Percentiles rank a stretch among this genome's conserved stretches.
Evolutionary conservation across 2,113 vertebrate species (phyloP).

Genomic region (Fulica atra): DNA sequence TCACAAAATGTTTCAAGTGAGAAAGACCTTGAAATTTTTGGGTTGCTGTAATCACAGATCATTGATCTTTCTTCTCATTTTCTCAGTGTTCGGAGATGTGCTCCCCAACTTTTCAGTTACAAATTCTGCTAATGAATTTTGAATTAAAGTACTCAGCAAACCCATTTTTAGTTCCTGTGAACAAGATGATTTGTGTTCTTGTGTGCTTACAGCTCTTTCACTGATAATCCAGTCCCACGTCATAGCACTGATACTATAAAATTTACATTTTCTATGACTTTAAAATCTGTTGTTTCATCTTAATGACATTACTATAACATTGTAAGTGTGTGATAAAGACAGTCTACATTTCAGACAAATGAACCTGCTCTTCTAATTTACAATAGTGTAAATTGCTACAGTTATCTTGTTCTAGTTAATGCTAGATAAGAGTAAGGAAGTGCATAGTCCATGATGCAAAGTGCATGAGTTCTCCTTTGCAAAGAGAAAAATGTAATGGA

Average conservation of each 20-base stretch:
- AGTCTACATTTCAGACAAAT: background rate
- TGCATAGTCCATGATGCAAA: background rate
- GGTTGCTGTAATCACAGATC: background rate
- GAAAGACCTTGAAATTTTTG: background rate
- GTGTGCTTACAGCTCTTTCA: background rate
- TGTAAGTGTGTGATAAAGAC: background rate
- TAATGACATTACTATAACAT: background rate
- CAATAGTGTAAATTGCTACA: background rate
- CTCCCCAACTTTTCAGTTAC: background rate
- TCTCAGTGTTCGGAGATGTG: slow-evolving; percentile 5
- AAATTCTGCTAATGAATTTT: background rate
- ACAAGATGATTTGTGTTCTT: background rate
- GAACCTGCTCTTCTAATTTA: background rate
- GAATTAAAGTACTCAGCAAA: background rate
- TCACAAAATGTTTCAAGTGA: background rate
- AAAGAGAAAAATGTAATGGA: background rate
- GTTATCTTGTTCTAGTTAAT: background rate
- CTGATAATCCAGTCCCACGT: background rate
- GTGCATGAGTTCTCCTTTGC: too few species aligned
- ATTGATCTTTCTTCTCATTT: background rate
- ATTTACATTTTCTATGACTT: background rate
- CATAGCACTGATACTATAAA: background rate
- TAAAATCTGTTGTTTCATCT: background rate
- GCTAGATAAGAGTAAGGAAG: background rate
- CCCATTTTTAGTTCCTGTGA: background rate